Evolutionary conservation across 2,888 invertebrate genomes (phyloP), one percentile per base, ranked within the genome.

Genomic region (Tryphoninae sp.): DNA sequence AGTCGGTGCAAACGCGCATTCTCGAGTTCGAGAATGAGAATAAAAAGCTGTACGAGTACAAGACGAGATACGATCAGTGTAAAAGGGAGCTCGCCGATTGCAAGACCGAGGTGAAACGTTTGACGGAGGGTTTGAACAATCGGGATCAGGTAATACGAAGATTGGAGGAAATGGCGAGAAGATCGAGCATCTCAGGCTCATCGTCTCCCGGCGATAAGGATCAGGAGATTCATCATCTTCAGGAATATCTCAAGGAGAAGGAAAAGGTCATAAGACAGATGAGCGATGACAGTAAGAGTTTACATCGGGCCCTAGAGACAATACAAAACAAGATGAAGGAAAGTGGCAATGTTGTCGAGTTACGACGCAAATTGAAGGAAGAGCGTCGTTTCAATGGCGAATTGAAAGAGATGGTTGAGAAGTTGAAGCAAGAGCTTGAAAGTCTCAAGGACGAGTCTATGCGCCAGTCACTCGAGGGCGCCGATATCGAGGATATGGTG

Each of bases 231-330:
- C 92, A 92, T 22, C 92, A 92, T 78, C 90, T 95, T 51, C 94
- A 94, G 86, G 93, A 94, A 13, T 93, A 93, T 45, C 86, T 96
- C 0, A 93, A 92, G 93, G 94, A 94, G 64, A 94, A 94, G 86
- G 95, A 95, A 53, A 93, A 92, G 80, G 91, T 93, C 0, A 93
- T 94, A 0, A 93, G 93, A 75, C 94, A 95, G 16, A 95, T 95
- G 87, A 94, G 94, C 13, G 92, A 92, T 23, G 93, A 94, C 75
- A 94, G 93, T 72, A 94, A 94, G 84, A 93, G 91, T 78, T 91
- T 94, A 13, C 94, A 94, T 33, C 92, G 93, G 3, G 93, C 93
- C 85, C 86, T 94, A 55, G 92, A 93, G 84, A 93, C 92, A 1
- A 93, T 93, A 11, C 93, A 93, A 80, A 92, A 88, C 74, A 94